Base-by-base conservation (phyloP, 1,140 invertebrate species). In the Tetramorium simillimum region DNA sequence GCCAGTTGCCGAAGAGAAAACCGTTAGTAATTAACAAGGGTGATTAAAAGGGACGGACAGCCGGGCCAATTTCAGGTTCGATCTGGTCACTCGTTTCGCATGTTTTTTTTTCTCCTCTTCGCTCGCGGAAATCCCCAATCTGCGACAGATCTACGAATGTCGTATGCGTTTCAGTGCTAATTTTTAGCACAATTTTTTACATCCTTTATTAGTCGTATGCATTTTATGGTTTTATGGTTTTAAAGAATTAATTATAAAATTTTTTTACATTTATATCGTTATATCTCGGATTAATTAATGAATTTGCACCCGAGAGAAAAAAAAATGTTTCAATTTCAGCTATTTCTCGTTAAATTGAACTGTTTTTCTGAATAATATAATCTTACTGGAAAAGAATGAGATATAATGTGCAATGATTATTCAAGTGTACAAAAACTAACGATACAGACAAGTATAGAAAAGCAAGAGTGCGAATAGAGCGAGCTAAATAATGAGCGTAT, bases 1-100 rank as follows among this genome's bases (percentile, higher is more conserved):
- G 69, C 69, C 43, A 72, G 65, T 69, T 69, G 40, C 3, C 46
- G 53, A 60, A 60, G 53, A 76, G 73, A 76, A 60, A 43, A 40
- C 53, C 51, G 40, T 46, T 69, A 60, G 73, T 76, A 76, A 76
- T 76, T 58, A 76, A 24, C 51, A 76, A 56, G 37, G n/a, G 37
- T 40, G 53, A 56, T 76, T 76, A 60, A 60, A 76, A 76, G 60
- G 73, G 37, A 75, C 33, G 51, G 72, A 58, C 60, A 43, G 73
- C 73, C 73, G 53, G 33, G 53, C 37, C 73, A 76, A 76, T 69
- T 69, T 69, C 65, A 49, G 40, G 10, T 60, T 58, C 53, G 53
- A 75, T 43, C 53, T 33, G 56, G 37, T 46, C 56, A 60, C 73
- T 43, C 56, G 56, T 46, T 28, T 4, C 9, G 37, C 21, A 2